Percentiles rank a stretch among this genome's conserved stretches.
phyloP scores from a whole-genome alignment of 2,888 invertebrate genomes.

The Drosophila meridiana region DNA sequence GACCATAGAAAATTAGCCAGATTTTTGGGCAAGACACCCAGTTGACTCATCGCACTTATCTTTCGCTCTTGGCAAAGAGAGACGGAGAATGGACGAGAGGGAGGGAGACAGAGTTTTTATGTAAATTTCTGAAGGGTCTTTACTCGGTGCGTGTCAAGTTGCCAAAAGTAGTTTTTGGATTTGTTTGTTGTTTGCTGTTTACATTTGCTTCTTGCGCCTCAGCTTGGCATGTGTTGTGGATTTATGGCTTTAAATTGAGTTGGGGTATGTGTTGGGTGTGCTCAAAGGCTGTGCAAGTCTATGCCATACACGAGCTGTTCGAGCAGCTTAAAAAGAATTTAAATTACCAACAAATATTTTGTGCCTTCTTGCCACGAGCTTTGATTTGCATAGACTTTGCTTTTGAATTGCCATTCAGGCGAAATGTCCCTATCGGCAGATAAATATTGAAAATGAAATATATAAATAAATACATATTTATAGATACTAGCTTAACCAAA shows the following conservation, averaged over 20 bases:
- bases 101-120: slow-evolving; percentile 29
- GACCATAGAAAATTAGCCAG: slow-evolving; percentile 53
- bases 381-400: slow-evolving; percentile 37
- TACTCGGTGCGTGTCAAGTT: slow-evolving; percentile 49
- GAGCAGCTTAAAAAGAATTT: slow-evolving; percentile 57
- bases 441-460: slow-evolving; percentile 2
- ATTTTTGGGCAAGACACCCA: slow-evolving; percentile 21
- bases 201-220: slow-evolving; percentile 21
- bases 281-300: slow-evolving; percentile 60
- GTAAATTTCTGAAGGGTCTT: slow-evolving; percentile 50
- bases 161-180: slow-evolving; percentile 55
- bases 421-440: not conserved
- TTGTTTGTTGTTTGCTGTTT: slow-evolving; percentile 58
- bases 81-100: not conserved
- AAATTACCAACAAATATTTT: slow-evolving; percentile 60
- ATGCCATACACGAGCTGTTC: slow-evolving; percentile 11
- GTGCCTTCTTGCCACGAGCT: slow-evolving; percentile 11
- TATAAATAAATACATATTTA: not conserved
- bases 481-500: not conserved
- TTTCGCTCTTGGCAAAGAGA: not conserved
- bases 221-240: slow-evolving; percentile 58
- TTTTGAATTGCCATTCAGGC: not conserved
- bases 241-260: slow-evolving; percentile 64
- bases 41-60: slow-evolving; percentile 8
- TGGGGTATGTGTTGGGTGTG: slow-evolving; percentile 33